Evolutionary conservation across 2,888 invertebrate species (phyloP).

Genomic region (Nemotelus nigrinus): DNA sequence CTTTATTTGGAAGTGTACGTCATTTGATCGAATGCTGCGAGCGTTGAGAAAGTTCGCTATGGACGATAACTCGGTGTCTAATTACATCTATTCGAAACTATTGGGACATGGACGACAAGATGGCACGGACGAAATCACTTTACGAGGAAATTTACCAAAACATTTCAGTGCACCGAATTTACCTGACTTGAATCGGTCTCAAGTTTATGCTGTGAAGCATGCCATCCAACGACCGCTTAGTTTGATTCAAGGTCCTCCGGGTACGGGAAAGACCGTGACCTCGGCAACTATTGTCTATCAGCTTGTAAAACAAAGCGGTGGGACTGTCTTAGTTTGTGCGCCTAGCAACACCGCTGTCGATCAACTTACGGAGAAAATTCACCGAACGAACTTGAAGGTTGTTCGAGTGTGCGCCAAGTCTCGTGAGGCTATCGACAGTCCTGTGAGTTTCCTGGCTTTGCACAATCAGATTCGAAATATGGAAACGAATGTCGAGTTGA

Average conservation of each 20-base stretch:
- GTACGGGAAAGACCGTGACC: constrained; percentile 98
- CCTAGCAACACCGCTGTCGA: constrained; percentile 99
- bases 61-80: constrained; percentile 95
- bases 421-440: constrained; percentile 97
- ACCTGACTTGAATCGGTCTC: constrained; percentile 97
- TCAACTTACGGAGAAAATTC: constrained; percentile 98
- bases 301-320: constrained; percentile 91
- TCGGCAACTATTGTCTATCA: constrained; percentile 99
- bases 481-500: constrained; percentile 91
- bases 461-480: constrained; percentile 97
- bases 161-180: constrained; percentile 97
- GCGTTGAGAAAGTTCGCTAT: constrained; percentile 95
- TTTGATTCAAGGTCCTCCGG: constrained; percentile 95
- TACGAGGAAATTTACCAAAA: constrained; percentile 88
- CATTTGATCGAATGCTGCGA: constrained; percentile 96
- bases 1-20: constrained; percentile 99
- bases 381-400: constrained; percentile 91
- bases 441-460: constrained; percentile 94
- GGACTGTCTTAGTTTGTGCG: constrained; percentile 96
- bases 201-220: constrained; percentile 97
- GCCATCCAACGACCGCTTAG: constrained; percentile 95
- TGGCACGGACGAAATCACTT: constrained; percentile 91
- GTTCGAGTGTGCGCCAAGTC: constrained; percentile 97
- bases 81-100: constrained; percentile 96
- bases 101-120: constrained; percentile 96